phyloP scores from a whole-genome alignment of 2,888 invertebrate genomes.

The Agrotis clavis region DNA sequence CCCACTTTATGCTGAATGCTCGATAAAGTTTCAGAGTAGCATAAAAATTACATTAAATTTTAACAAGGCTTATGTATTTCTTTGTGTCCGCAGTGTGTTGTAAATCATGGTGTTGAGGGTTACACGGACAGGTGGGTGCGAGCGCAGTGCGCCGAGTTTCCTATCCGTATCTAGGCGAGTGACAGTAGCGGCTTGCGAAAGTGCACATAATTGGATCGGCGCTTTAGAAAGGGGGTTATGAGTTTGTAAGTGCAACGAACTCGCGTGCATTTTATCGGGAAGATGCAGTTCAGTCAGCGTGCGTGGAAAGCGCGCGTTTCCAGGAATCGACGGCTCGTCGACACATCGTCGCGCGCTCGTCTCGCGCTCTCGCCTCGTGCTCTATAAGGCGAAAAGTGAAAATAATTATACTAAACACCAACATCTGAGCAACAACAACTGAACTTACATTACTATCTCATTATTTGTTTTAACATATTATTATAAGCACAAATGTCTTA shows the following conservation, averaged over 20 bases:
- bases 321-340: conserved; percentile 82
- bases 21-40: conserved; percentile 46
- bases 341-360: conserved; percentile 64
- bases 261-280: conserved; percentile 89
- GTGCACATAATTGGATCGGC: conserved; percentile 91
- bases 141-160: conserved; percentile 86
- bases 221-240: conserved; percentile 92
- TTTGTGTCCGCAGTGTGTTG: conserved; percentile 40
- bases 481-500: conserved; percentile 22
- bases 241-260: conserved; percentile 91
- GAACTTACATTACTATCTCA: conserved; percentile 15
- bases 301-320: conserved; percentile 88
- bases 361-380: conserved; percentile 76
- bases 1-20: conserved; percentile 55
- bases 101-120: conserved; percentile 70
- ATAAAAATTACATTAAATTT: conserved; percentile 56
- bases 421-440: conserved; percentile 16
- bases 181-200: conserved; percentile 91
- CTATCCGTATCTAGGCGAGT: conserved; percentile 91
- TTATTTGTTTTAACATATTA: conserved; percentile 5
- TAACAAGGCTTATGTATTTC: conserved; percentile 38
- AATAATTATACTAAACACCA: conserved; percentile 70
- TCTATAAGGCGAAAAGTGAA: conserved; percentile 86
- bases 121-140: conserved; percentile 82
- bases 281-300: conserved; percentile 83